phyloP scores from a whole-genome alignment of 2,888 invertebrate species.

The Parnassius apollo region DNA sequence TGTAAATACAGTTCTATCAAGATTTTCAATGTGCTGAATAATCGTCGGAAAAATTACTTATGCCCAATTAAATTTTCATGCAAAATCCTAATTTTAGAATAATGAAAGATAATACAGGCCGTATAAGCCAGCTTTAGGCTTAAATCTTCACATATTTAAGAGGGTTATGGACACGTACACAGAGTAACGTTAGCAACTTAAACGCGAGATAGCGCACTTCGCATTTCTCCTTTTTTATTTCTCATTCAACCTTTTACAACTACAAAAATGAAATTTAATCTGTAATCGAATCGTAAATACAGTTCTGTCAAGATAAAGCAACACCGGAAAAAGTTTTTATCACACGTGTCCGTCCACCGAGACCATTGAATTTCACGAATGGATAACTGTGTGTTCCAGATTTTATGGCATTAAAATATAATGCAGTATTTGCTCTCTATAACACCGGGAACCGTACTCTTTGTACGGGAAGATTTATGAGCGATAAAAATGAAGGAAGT shows the following conservation, averaged over 20 bases:
- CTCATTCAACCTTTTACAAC: too few relatives aligned
- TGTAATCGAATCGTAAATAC: conserved; percentile 1
- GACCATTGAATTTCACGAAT: conserved; percentile 9
- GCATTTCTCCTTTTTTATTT: too few relatives aligned
- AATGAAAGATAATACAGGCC: too few relatives aligned
- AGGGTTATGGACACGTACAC: too few relatives aligned
- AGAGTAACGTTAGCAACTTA: too few relatives aligned
- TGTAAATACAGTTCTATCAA: conserved; percentile 8
- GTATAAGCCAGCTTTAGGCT: too few relatives aligned
- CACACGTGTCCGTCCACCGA: conserved; percentile 15
- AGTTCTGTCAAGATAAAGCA: neutral
- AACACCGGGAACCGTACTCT: conserved; percentile 10
- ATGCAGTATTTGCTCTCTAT: conserved; percentile 25
- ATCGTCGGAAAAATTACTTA: too few relatives aligned
- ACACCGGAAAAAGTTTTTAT: conserved; percentile 15
- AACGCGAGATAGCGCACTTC: too few relatives aligned
- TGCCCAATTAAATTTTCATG: too few relatives aligned
- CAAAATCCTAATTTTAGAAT: too few relatives aligned
- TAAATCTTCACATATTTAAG: too few relatives aligned
- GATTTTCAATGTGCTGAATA: neutral
- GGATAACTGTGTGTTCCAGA: conserved; percentile 25
- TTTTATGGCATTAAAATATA: conserved; percentile 22
- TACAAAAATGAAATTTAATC: neutral
- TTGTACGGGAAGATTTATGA: conserved; percentile 18
- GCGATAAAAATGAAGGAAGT: conserved; percentile 18